Evolutionary conservation across 2,888 invertebrate genomes (phyloP).

Genomic region (Acrobeloides nanus): DNA sequence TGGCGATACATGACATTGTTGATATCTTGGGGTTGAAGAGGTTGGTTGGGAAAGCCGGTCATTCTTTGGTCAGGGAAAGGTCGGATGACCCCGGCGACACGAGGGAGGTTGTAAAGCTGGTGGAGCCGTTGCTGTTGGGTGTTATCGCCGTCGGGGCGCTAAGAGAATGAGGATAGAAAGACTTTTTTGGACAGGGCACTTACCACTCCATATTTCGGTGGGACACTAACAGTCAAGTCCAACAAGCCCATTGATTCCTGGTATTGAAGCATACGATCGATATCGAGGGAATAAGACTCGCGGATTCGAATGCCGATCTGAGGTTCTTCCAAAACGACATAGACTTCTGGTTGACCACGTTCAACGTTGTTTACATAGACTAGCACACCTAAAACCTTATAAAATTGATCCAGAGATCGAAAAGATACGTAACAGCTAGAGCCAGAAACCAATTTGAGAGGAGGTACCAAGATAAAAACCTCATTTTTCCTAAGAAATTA

Average conservation of each 20-base stretch:
- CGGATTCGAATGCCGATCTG: conserved; percentile 41
- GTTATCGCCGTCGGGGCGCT: conserved; percentile 51
- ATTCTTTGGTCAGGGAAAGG: conserved; percentile 52
- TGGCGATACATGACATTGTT: conserved; percentile 51
- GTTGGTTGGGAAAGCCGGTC: conserved; percentile 36
- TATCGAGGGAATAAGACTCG: conserved; percentile 47
- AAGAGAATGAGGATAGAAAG: no score
- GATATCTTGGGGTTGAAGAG: conserved; percentile 46
- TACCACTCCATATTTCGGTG: conserved; percentile 52
- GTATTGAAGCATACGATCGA: conserved; percentile 48
- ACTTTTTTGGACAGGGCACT: no score
- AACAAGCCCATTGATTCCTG: conserved; percentile 52
- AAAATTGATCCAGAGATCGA: no score
- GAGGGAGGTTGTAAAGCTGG: conserved; percentile 42
- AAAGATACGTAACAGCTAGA: no score
- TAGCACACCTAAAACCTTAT: conserved; percentile 43
- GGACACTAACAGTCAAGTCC: conserved; percentile 45
- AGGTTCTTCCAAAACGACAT: conserved; percentile 51
- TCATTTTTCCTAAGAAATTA: no score
- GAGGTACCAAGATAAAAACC: no score
- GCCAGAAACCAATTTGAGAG: no score
- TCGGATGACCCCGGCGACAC: conserved; percentile 45
- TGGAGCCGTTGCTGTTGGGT: conserved; percentile 42
- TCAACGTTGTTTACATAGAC: conserved; percentile 52
- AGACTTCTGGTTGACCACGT: conserved; percentile 52